Percentiles rank a stretch among this genome's conserved stretches.
These are phyloP conservation scores for Dromaius novaehollandiae DNA, from an alignment of 2,113 vertebrate species.

Conservation along the genomic window DNA sequence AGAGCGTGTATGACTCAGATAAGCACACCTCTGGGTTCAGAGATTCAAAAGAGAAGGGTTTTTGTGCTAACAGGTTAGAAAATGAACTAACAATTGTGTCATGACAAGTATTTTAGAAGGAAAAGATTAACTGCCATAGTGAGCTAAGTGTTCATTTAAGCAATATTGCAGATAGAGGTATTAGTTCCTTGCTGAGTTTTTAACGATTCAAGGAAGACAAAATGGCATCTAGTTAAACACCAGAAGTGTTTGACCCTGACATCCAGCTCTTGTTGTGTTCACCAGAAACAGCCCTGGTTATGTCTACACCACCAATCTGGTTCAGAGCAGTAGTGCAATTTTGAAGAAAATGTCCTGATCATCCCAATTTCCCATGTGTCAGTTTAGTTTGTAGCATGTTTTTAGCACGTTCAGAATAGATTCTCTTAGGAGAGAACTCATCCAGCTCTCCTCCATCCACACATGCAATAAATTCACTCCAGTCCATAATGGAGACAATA, in stretches of 20 bases:
- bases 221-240: background rate
- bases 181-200: background rate
- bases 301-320: background rate
- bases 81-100: slow-evolving; percentile 47
- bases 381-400: background rate
- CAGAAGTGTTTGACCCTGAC: background rate
- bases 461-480: background rate
- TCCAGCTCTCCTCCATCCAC: background rate
- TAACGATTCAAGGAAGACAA: slow-evolving; percentile 26
- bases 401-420: background rate
- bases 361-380: background rate
- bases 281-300: background rate
- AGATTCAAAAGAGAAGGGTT: background rate
- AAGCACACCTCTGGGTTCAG: background rate
- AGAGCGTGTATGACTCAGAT: background rate
- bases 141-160: slow-evolving; percentile 40
- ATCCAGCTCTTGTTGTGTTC: background rate
- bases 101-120: slow-evolving; percentile 11
- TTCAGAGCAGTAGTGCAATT: background rate
- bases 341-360: background rate
- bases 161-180: background rate
- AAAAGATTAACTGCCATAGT: slow-evolving; percentile 22
- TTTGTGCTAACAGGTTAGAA: slow-evolving; percentile 29
- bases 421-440: background rate
- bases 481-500: background rate